Percentiles rank a stretch among this genome's conserved stretches.
Evolutionary conservation across 92 coral and sea anemone genomes (phyloP).

Genomic region (Umimayanthus kanabou): DNA sequence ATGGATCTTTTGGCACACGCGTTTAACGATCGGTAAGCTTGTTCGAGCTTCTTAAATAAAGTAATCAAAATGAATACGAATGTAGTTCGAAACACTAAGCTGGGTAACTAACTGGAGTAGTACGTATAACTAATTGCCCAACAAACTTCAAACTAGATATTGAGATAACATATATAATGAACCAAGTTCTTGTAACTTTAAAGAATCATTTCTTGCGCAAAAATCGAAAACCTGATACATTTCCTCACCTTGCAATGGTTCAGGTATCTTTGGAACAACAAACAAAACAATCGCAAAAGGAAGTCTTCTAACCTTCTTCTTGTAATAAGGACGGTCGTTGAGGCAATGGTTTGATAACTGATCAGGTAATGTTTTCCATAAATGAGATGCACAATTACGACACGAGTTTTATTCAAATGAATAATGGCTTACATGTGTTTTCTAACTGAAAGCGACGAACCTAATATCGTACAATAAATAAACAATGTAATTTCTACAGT

Average conservation of each 20-base stretch:
- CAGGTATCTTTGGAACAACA: neutral
- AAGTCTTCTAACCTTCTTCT: neutral
- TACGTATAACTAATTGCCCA: neutral
- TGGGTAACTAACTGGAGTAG: neutral
- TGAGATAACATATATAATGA: neutral
- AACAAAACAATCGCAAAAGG: neutral
- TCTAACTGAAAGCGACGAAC: neutral
- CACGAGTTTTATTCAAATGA: constrained; percentile 8
- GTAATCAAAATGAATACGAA: neutral
- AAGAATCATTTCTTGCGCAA: neutral
- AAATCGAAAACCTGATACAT: neutral
- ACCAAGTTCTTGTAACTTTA: neutral
- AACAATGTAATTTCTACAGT: constrained; percentile 17
- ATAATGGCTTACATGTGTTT: neutral
- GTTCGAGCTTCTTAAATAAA: neutral
- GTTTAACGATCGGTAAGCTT: constrained; percentile 28
- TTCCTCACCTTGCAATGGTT: neutral
- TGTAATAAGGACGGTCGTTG: neutral
- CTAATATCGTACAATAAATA: constrained; percentile 42
- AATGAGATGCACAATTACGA: neutral
- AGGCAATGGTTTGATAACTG: neutral
- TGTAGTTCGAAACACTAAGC: neutral
- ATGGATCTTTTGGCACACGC: constrained; percentile 5
- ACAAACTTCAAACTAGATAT: neutral
- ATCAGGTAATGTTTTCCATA: neutral